phyloP scores from a whole-genome alignment of 2,113 vertebrate species.

The Scomber japonicus region DNA sequence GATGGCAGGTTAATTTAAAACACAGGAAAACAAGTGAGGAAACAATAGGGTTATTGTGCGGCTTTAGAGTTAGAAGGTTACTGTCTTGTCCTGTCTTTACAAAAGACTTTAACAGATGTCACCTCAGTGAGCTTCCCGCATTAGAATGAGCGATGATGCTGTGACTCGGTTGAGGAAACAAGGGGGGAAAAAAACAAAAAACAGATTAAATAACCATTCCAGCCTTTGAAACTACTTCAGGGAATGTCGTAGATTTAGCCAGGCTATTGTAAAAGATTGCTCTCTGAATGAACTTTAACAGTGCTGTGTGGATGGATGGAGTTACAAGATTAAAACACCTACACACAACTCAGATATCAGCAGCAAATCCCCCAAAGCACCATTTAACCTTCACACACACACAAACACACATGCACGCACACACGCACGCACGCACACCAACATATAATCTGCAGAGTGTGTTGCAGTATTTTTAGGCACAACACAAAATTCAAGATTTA shows the following conservation, averaged over 20 bases:
- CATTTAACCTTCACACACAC: slow-evolving; percentile 11
- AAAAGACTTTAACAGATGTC: slow-evolving; percentile 11
- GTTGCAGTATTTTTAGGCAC: slow-evolving; percentile 30
- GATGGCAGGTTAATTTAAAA: slow-evolving; percentile 9
- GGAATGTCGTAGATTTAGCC: slow-evolving; percentile 11
- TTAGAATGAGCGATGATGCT: background rate
- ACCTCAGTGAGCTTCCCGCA: background rate
- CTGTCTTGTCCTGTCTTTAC: background rate
- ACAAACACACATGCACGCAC: background rate
- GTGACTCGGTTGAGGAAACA: background rate
- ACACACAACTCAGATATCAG: slow-evolving; percentile 31
- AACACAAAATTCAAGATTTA: slow-evolving; percentile 25
- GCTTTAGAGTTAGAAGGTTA: background rate
- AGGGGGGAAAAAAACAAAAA: no score
- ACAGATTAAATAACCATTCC: background rate
- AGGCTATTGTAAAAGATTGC: slow-evolving; percentile 9
- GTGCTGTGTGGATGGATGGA: slow-evolving; percentile 25
- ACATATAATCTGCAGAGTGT: slow-evolving; percentile 4
- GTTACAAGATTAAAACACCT: slow-evolving; percentile 53
- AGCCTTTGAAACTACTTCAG: slow-evolving; percentile 14
- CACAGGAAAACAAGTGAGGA: slow-evolving; percentile 25
- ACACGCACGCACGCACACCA: background rate
- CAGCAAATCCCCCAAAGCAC: slow-evolving; percentile 46
- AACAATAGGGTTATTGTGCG: background rate
- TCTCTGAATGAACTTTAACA: slow-evolving; percentile 55